Evolutionary conservation across 2,888 invertebrate genomes (phyloP).

Genomic region (Tinea trinotella): DNA sequence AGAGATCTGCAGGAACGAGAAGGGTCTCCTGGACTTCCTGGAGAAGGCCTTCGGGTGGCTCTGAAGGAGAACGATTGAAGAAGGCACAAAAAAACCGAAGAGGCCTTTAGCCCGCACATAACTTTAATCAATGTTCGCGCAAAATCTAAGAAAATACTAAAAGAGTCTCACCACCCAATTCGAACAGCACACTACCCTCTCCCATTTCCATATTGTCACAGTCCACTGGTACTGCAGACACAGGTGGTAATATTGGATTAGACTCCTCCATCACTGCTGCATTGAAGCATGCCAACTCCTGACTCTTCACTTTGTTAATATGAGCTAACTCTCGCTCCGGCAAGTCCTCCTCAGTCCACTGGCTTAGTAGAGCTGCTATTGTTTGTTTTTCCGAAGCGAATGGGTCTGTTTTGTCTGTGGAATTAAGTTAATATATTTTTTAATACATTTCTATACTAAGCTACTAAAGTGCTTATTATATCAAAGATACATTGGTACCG

Average conservation of each 20-base stretch:
- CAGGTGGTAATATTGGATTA: conserved; percentile 48
- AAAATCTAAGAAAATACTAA: too few species aligned
- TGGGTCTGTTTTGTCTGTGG: conserved; percentile 53
- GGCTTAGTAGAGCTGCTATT: conserved; percentile 56
- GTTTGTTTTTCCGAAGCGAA: conserved; percentile 57
- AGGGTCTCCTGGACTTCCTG: too few species aligned
- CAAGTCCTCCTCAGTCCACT: conserved; percentile 63
- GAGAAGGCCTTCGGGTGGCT: too few species aligned
- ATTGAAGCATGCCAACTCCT: conserved; percentile 52
- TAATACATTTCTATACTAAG: too few species aligned
- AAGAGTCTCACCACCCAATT: conserved; percentile 26
- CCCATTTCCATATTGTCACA: conserved; percentile 21
- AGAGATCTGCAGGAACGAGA: too few species aligned
- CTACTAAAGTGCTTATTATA: too few species aligned
- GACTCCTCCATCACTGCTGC: conserved; percentile 55
- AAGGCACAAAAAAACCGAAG: too few species aligned
- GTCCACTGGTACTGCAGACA: conserved; percentile 44
- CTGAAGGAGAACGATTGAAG: too few species aligned
- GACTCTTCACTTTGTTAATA: conserved; percentile 25
- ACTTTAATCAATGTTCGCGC: too few species aligned
- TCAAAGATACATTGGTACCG: too few species aligned
- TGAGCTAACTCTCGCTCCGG: conserved; percentile 42
- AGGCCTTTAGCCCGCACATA: too few species aligned
- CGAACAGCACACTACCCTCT: conserved; percentile 40
- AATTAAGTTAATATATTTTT: conserved; percentile 12